Base-by-base conservation (phyloP, 2,888 invertebrate species). In the Megalurothrips usitatus region DNA sequence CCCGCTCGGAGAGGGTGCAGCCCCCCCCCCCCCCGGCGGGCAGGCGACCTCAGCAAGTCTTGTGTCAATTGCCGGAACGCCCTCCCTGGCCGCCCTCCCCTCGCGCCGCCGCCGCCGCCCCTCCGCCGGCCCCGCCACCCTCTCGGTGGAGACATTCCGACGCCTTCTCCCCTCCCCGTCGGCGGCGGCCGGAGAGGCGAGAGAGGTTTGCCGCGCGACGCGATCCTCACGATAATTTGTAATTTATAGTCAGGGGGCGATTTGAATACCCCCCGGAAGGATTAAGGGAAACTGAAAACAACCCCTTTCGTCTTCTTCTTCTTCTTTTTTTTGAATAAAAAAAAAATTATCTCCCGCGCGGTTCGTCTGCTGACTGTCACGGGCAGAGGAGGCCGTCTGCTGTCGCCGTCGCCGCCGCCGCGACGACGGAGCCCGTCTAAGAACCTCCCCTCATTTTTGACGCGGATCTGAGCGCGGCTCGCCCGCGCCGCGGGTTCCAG, bases 201-300 rank as follows among this genome's bases (percentile, higher is more conserved):
- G n/a, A n/a, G n/a, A n/a, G n/a, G n/a, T n/a, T n/a, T n/a, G n/a
- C 58, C 58, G 0, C 58, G 14, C 58, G 14, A 19, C 58, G 58
- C 58, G 19, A 58, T n/a, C 58, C 68, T 75, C 68, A 26, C 23
- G 68, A 26, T 75, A 75, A 75, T 75, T 75, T 75, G 68, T 75
- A 75, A 75, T 75, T 75, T 75, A 26, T 75, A 75, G 68, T 75
- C 68, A 75, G 68, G 68, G n/a, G 34, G 11, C 23, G 68, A 75
- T 75, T 75, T 75, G 68, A 75, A 75, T 75, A 75, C 26, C 68
- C 68, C 23, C 4, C 68, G 11, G 23, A 43, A 17, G 68, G 26
- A 23, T 23, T 26, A 26, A 26, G 23, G 68, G 68, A 75, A 75
- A 75, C 68, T 75, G 23, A 23, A 19, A 26, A 26, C 68, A 12